phyloP scores from a whole-genome alignment of 2,888 invertebrate genomes.

The Nycteola revayana region DNA sequence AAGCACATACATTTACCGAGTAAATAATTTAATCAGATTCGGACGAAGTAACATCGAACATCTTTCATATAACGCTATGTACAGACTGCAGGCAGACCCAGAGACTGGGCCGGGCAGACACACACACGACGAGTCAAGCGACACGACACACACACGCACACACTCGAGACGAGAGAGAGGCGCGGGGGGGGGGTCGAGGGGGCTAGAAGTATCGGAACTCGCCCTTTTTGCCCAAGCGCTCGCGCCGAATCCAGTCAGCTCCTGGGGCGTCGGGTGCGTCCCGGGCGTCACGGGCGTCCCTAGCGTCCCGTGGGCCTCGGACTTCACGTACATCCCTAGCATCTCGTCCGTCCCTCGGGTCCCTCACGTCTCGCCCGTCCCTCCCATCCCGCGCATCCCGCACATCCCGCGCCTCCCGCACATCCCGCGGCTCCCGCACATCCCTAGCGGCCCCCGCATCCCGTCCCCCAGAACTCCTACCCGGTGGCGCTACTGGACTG shows the following conservation, averaged over 20 bases:
- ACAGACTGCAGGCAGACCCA: conserved; percentile 7
- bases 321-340: conserved; percentile 50
- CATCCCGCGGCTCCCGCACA: conserved; percentile 84
- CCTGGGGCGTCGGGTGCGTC: conserved; percentile 50
- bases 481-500: conserved; percentile 59
- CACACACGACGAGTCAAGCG: conserved; percentile 33
- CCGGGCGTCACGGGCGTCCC: conserved; percentile 59
- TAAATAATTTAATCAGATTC: conserved; percentile 38
- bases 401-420: conserved; percentile 57
- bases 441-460: conserved; percentile 61
- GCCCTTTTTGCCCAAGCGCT: conserved; percentile 95
- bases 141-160: conserved; percentile 24
- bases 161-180: conserved; percentile 10
- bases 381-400: conserved; percentile 52
- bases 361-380: conserved; percentile 87
- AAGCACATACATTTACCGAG: conserved; percentile 23
- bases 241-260: conserved; percentile 93
- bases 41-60: conserved; percentile 21
- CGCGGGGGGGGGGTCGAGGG: conserved; percentile 4
- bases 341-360: conserved; percentile 81
- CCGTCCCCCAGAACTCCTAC: conserved; percentile 57
- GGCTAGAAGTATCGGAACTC: conserved; percentile 95
- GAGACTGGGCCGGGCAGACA: conserved; percentile 11
- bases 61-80: conserved; percentile 4
- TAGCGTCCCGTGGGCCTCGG: conserved; percentile 71